Base-by-base conservation (phyloP, 2,888 invertebrate species). In the Drosophila peninsularis region DNA sequence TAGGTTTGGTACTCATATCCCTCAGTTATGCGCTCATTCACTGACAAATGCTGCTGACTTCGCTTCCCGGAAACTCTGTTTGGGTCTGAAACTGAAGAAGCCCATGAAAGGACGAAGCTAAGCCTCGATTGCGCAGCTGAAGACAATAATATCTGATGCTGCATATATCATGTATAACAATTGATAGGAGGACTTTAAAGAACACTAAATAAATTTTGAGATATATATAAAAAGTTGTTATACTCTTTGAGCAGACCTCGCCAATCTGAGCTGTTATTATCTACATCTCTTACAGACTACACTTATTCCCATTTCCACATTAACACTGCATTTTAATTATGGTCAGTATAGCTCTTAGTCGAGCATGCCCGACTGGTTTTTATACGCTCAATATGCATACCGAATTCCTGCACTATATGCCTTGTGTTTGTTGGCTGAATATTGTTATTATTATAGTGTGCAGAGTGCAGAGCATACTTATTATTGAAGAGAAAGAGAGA, bases 401-500 rank as follows among this genome's bases (percentile, higher is more conserved):
- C n/a, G n/a, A 30, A 27, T 45, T 2, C 27, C n/a, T 11, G 11
- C 27, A 5, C 45, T 45, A n/a, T n/a, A 30, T 11, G 45, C 27
- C 45, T 30, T 10, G n/a, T n/a, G 10, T 11, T 27, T n/a, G 24
- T 2, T 37, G 3, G 10, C n/a, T 52, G 24, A 24, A 17, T n/a
- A 37, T 52, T 24, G 36, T 37, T 37, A 37, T 52, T 52, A 52
- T 17, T 24, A 37, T 36, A 36, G 36, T 52, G 21, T 6, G 34
- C 4, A 14, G 34, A 50, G 5, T 9, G 21, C 21, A 42, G 21
- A 24, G 11, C 6, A 47, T 47, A 30, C n/a, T 45, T 45, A 24
- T 36, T n/a, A 37, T 24, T 36, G 10, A 9, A 5, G n/a, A 21
- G 42, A 9, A 0, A 44, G 24, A 17, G 1, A 19, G 13, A 13